Conservation (phyloP, 1,140 invertebrate genomes). For the Aplysia californica region DNA sequence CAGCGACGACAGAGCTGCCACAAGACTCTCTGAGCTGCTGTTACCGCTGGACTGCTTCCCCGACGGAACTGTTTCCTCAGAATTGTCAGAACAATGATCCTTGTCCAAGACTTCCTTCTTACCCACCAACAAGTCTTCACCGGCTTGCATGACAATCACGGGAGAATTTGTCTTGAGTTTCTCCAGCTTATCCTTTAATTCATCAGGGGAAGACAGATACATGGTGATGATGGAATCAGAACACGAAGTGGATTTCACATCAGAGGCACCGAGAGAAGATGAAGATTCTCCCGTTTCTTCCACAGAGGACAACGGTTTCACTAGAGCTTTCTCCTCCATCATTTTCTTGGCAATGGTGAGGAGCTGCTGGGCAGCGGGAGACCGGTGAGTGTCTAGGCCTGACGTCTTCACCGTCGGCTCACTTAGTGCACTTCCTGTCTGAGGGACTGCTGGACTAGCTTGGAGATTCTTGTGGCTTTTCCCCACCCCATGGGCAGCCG, state of each 20-base stretch:
- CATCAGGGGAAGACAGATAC: conserved; percentile 10
- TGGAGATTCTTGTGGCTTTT: background rate
- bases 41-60: background rate
- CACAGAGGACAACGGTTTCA: too few relatives aligned
- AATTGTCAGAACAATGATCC: background rate
- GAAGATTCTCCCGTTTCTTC: background rate
- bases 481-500: background rate
- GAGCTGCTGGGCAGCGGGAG: background rate
- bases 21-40: background rate
- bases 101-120: background rate
- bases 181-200: conserved; percentile 6
- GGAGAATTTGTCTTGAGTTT: conserved; percentile 1
- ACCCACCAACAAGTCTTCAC: background rate
- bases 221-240: conserved; percentile 21
- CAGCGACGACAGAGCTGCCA: background rate
- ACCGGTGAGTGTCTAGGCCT: background rate
- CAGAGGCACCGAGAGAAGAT: background rate
- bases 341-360: conserved; percentile 6
- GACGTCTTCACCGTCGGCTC: background rate
- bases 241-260: background rate
- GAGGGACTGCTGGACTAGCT: background rate
- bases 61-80: background rate
- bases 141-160: background rate
- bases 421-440: background rate
- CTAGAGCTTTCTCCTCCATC: background rate